These are phyloP conservation scores for Calosoma granatense DNA, from an alignment of 1,140 invertebrate genomes.

Conservation along the genomic window DNA sequence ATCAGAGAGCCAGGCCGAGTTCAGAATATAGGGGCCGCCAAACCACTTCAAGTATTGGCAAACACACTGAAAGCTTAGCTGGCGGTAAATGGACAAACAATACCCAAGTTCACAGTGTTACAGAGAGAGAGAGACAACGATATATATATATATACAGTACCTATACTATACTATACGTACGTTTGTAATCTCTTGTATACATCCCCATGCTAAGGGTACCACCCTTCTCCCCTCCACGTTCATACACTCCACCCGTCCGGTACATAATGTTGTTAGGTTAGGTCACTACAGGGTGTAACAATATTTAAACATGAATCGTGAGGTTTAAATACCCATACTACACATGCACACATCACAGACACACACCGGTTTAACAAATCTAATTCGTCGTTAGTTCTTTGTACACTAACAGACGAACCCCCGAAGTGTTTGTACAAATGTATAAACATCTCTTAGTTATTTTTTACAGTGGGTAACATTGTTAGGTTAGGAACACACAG, in stretches of 20 bases:
- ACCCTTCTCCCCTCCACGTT: not conserved
- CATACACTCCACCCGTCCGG: not conserved
- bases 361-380: not conserved
- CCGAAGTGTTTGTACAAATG: too few species aligned
- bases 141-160: too few species aligned
- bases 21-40: too few species aligned
- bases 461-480: too few species aligned
- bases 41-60: conserved; percentile 18
- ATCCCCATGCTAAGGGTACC: conserved; percentile 21
- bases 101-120: conserved; percentile 19
- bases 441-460: too few species aligned
- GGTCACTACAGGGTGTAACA: not conserved
- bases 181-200: conserved; percentile 30
- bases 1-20: too few species aligned
- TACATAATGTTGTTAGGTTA: not conserved
- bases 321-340: not conserved
- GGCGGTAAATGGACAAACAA: conserved; percentile 33
- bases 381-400: too few species aligned
- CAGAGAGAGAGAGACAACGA: not conserved
- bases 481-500: too few species aligned
- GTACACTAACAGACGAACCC: too few species aligned
- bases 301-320: not conserved
- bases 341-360: not conserved
- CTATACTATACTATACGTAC: too few species aligned
- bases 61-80: conserved; percentile 27